These are phyloP conservation scores for Drosophila tani DNA, from an alignment of 1,140 invertebrate species.

Conservation along the genomic window DNA sequence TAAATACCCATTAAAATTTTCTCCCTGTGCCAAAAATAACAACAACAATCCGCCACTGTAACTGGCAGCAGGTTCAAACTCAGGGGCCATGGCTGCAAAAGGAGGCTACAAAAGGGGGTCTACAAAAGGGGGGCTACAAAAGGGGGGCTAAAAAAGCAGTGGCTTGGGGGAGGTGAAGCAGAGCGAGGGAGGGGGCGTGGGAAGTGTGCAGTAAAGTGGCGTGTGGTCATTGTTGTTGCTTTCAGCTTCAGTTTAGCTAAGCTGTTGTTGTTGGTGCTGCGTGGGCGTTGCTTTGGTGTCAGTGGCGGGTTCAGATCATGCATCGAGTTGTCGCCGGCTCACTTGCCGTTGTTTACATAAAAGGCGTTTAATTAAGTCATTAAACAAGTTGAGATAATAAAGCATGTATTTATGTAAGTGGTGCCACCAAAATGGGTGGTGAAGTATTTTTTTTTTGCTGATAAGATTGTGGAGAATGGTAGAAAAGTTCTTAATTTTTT, in stretches of 20 bases:
- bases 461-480: neutral
- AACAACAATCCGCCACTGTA: constrained; percentile 23
- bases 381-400: constrained; percentile 58
- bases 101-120: too few relatives aligned
- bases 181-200: constrained; percentile 36
- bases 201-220: constrained; percentile 41
- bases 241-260: neutral
- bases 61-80: constrained; percentile 61
- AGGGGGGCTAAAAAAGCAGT: constrained; percentile 1
- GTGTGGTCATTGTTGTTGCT: constrained; percentile 49
- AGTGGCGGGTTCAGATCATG: constrained; percentile 65
- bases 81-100: constrained; percentile 44
- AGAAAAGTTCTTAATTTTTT: neutral
- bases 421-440: constrained; percentile 3
- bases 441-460: constrained; percentile 14
- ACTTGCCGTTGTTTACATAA: constrained; percentile 58
- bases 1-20: neutral
- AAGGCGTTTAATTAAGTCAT: constrained; percentile 77
- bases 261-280: constrained; percentile 36
- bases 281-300: constrained; percentile 63
- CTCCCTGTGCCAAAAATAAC: neutral
- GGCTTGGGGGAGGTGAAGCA: neutral
- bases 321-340: constrained; percentile 40
- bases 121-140: constrained; percentile 41
- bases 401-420: constrained; percentile 12